Base-by-base conservation (phyloP, 2,113 vertebrate genomes). In the Hypocryptadius cinnamomeus region DNA sequence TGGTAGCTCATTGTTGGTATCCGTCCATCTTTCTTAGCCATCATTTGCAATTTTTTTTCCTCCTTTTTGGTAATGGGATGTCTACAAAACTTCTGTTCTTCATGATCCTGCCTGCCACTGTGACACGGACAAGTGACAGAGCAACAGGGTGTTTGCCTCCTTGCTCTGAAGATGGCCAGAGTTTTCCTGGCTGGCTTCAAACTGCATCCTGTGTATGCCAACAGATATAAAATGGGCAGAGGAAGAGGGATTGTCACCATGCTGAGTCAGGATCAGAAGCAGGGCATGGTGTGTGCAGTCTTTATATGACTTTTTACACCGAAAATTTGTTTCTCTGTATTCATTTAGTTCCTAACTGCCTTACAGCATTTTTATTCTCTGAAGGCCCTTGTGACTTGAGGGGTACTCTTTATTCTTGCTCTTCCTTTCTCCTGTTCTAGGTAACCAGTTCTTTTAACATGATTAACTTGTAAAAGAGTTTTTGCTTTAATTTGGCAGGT, bases 151-250 rank as follows among this genome's bases (percentile, higher is more conserved):
- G 27, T 94, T 92, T 93, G 28, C n/a, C 53, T 92, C 61, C 61
- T 93, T 79, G 87, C 69, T 85, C 79, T 68, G 84, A 76, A 97
- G 74, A 87, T 93, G 95, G 89, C 89, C 95, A 94, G 78, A 94
- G 57, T 47, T 53, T 87, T 96, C 82, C 73, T 86, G 66, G 81
- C 24, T 87, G 74, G 74, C 65, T 93, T 70, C 74, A 76, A 71
- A 59, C 42, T 64, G n/a, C 18, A 7, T 94, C 82, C 70, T 33
- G 22, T 54, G 28, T 31, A 11, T 28, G 37, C 72, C 92, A 92
- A 19, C n/a, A 42, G 50, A 77, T 90, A 64, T 57, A 50, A 87
- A 73, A 73, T 61, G 12, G 42, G 79, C 19, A 82, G 87, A 82
- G 77, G 40, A 72, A 66, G 83, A 90, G 25, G 89, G 40, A 27